These are phyloP conservation scores for Manis pentadactyla DNA, from an alignment of 2,797 vertebrate species.

Conservation along the genomic window DNA sequence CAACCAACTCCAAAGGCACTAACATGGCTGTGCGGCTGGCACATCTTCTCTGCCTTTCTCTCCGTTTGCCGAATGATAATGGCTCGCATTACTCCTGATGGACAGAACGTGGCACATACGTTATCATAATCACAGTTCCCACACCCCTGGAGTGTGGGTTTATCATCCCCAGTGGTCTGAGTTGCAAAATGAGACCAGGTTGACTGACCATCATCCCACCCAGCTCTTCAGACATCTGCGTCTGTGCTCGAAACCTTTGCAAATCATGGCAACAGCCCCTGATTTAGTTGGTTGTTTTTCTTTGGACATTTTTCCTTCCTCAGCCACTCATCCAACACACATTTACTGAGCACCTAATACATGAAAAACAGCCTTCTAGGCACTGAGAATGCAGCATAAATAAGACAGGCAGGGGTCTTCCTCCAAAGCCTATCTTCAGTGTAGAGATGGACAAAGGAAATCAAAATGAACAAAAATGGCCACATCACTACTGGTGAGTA, in stretches of 20 bases:
- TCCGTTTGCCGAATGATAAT: not conserved
- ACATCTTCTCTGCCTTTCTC: not conserved
- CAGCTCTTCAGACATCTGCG: no score
- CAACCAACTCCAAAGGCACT: not conserved
- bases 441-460: not conserved
- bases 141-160: not conserved
- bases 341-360: not conserved
- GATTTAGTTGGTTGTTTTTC: not conserved
- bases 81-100: rapidly evolving
- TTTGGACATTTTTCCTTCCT: not conserved
- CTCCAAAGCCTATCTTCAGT: not conserved
- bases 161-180: not conserved
- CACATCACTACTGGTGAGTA: rapidly evolving
- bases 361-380: rapidly evolving
- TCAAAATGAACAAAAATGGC: not conserved
- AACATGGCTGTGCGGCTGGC: rapidly evolving
- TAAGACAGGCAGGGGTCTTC: not conserved
- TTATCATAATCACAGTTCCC: not conserved
- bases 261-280: not conserved
- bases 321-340: no score
- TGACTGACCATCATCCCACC: not conserved
- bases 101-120: rapidly evolving
- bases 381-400: rapidly evolving
- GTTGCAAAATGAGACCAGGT: not conserved
- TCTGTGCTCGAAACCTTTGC: not conserved